phyloP scores from a whole-genome alignment of 2,113 vertebrate genomes.

The Strix uralensis region DNA sequence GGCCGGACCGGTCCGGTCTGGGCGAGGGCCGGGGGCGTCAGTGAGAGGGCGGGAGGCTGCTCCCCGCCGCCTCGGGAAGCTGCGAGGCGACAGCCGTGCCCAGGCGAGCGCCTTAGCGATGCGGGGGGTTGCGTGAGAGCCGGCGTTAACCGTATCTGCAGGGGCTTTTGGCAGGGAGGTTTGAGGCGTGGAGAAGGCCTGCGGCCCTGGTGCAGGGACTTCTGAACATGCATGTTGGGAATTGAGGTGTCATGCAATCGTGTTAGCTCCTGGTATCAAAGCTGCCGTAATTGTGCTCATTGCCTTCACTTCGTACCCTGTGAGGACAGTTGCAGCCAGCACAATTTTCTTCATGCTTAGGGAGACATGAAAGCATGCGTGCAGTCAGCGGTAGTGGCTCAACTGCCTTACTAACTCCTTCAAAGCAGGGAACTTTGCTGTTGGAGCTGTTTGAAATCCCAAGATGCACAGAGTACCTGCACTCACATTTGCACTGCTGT shows the following conservation, averaged over 20 bases:
- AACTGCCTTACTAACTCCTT: fast-evolving
- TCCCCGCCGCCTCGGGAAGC: not conserved
- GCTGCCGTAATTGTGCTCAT: not conserved
- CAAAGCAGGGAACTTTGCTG: not conserved
- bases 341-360: fast-evolving
- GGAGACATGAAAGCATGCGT: fast-evolving
- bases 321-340: not conserved
- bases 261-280: not conserved
- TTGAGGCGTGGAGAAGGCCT: no score
- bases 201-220: not conserved
- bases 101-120: not conserved
- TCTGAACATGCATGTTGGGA: not conserved
- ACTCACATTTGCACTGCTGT: not conserved
- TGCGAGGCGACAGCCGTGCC: fast-evolving
- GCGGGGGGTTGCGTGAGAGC: not conserved
- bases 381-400: not conserved
- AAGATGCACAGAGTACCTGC: not conserved
- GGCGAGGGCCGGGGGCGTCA: not conserved
- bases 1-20: no score
- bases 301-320: fast-evolving
- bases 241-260: fast-evolving
- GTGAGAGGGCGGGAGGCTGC: not conserved
- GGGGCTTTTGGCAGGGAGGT: not conserved
- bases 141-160: fast-evolving
- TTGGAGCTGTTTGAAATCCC: not conserved